Conservation (phyloP, 2,113 vertebrate species). For the Eurystomus gularis region DNA sequence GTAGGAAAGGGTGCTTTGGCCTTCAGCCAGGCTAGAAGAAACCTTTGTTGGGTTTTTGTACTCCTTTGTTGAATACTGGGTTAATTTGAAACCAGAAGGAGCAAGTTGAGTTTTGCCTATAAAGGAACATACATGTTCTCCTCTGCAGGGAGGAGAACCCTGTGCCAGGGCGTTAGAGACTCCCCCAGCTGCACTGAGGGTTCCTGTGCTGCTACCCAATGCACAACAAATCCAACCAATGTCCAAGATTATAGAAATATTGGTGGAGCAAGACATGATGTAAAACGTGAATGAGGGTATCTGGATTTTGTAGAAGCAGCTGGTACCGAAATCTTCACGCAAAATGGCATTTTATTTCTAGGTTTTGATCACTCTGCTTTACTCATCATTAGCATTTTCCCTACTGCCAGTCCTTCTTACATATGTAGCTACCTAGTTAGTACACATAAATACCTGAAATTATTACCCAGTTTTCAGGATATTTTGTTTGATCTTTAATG, state of each 20-base stretch:
- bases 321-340: background rate
- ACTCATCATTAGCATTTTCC: background rate
- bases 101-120: background rate
- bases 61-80: background rate
- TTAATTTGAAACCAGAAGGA: background rate
- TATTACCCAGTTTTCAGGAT: background rate
- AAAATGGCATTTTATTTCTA: background rate
- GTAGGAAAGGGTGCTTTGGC: too few species aligned
- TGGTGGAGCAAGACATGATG: background rate
- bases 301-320: background rate
- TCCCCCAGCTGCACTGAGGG: rapidly evolving
- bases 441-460: background rate
- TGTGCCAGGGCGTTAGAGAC: background rate
- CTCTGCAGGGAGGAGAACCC: background rate
- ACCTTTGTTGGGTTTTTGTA: background rate
- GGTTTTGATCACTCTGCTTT: background rate
- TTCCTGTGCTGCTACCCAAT: background rate
- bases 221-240: background rate
- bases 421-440: background rate
- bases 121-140: background rate
- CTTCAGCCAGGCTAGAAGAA: too few species aligned
- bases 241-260: background rate
- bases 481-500: slow-evolving; percentile 19
- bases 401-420: background rate
- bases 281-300: background rate